Evolutionary conservation across 1,140 invertebrate species (phyloP).

Genomic region (Drosophila orosa): DNA sequence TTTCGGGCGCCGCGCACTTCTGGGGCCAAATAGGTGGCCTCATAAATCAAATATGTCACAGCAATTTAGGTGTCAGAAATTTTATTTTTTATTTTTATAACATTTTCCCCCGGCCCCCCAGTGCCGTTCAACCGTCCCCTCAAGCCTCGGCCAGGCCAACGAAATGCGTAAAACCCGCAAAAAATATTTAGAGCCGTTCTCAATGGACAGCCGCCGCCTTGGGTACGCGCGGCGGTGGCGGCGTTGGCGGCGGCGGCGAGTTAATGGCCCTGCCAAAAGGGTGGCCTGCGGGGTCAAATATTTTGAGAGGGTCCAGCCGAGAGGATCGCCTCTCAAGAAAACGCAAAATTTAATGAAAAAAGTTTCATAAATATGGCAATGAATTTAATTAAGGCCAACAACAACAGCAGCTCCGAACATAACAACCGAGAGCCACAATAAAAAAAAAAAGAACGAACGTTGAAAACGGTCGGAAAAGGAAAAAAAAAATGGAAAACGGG

Average conservation of each 20-base stretch:
- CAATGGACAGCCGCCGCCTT: conserved; percentile 43
- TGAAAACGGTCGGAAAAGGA: conserved; percentile 45
- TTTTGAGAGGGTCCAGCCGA: conserved; percentile 54
- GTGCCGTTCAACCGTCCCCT: neutral
- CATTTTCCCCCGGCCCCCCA: conserved; percentile 38
- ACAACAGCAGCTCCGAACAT: conserved; percentile 24
- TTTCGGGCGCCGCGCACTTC: conserved; percentile 60
- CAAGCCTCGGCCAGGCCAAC: conserved; percentile 22
- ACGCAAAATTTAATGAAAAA: conserved; percentile 81
- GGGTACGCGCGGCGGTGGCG: conserved; percentile 27
- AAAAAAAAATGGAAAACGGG: conserved; percentile 35
- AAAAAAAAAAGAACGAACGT: conserved; percentile 28
- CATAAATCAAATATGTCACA: conserved; percentile 83
- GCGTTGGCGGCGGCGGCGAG: conserved; percentile 1
- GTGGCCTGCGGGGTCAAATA: conserved; percentile 57
- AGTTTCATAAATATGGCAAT: conserved; percentile 83
- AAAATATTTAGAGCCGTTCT: conserved; percentile 58
- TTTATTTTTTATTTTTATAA: conserved; percentile 80
- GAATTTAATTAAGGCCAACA: conserved; percentile 80
- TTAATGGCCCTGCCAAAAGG: conserved; percentile 31
- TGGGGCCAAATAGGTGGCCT: conserved; percentile 81
- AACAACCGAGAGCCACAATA: conserved; percentile 35
- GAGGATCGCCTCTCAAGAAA: conserved; percentile 60
- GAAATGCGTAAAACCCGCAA: conserved; percentile 76
- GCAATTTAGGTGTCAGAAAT: conserved; percentile 83